A percentile compares a stretch with the other conserved stretches of the same genome.
Conservation (phyloP, 1,140 invertebrate species). For the Eueides isabella region DNA sequence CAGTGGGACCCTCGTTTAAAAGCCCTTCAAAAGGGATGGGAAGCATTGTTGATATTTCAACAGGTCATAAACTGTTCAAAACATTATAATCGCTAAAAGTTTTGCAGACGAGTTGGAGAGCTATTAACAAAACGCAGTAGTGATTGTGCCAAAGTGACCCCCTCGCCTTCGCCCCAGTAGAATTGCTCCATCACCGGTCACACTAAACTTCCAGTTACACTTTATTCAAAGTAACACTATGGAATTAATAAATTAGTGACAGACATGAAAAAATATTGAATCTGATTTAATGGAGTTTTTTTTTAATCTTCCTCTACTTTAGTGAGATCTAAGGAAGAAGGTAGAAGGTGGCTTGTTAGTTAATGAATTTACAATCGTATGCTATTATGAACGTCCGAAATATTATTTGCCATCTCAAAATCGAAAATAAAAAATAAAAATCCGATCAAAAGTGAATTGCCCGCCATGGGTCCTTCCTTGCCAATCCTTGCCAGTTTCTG, state of each 20-base stretch:
- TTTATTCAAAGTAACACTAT: constrained; percentile 31
- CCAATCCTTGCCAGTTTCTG: too few species aligned
- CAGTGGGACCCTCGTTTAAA: constrained; percentile 20
- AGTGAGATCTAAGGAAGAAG: too few species aligned
- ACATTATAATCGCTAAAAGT: constrained; percentile 40
- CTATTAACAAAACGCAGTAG: constrained; percentile 60
- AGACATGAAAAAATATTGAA: not conserved
- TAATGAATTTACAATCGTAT: too few species aligned
- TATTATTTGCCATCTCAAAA: too few species aligned
- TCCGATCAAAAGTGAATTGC: too few species aligned
- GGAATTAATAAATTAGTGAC: constrained; percentile 32
- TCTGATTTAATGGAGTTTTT: not conserved
- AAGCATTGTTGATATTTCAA: constrained; percentile 42
- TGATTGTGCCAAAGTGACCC: constrained; percentile 62
- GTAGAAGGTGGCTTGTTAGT: too few species aligned
- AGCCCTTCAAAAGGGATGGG: constrained; percentile 33
- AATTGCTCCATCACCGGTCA: constrained; percentile 50
- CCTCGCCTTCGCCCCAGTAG: constrained; percentile 36
- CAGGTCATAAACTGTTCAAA: constrained; percentile 39
- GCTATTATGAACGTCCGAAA: too few species aligned
- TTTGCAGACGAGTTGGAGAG: constrained; percentile 31
- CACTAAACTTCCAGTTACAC: constrained; percentile 40
- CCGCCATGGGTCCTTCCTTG: too few species aligned
- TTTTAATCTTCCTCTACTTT: too few species aligned
- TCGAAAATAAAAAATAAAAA: too few species aligned